Evolutionary conservation across 1,140 invertebrate genomes (phyloP), one percentile per base, ranked within the genome.

Genomic region (Drosophila funebris): DNA sequence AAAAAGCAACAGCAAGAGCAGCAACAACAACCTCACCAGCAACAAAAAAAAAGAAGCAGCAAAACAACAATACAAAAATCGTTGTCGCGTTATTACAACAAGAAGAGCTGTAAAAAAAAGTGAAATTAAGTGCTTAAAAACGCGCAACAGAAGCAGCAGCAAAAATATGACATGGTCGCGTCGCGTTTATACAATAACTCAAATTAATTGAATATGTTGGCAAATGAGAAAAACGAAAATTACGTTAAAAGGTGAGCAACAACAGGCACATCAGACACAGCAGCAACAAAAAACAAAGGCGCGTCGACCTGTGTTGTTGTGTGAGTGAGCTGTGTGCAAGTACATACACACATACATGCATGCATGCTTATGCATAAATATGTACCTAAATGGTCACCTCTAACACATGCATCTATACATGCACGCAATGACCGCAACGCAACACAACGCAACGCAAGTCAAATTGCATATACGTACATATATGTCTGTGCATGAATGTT

Each of bases 161-260:
- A 85, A 33, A 71, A 85, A 81, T 64, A 82, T 82, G 82, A 78
- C 82, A 85, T 85, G 67, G 61, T 76, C 75, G 67, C 78, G 83
- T 78, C 78, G 83, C 83, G 78, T 88, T 87, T 87, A 83, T 84
- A 87, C 78, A 87, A 87, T 76, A 88, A 88, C 79, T 88, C 75
- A 73, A 87, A 88, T 76, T 87, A 87, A 87, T 88, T 87, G 73
- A 88, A 88, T 76, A 88, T 88, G 83, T 74, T 89, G 83, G 79
- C 76, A 83, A 83, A 82, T 78, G 75, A 82, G 75, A 39, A 67
- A 81, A 78, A 61, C 78, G 52, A 76, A 81, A 87, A 77, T 76
- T 69, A 73, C 73, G 58, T 69, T 79, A 88, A 89, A 83, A 88
- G 83, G 83, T 88, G 58, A 88, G 83, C 62, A 68, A 27, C 37